Evolutionary conservation across 2,888 invertebrate genomes (phyloP), one percentile per base, ranked within the genome.

Genomic region (Conistra vaccinii): DNA sequence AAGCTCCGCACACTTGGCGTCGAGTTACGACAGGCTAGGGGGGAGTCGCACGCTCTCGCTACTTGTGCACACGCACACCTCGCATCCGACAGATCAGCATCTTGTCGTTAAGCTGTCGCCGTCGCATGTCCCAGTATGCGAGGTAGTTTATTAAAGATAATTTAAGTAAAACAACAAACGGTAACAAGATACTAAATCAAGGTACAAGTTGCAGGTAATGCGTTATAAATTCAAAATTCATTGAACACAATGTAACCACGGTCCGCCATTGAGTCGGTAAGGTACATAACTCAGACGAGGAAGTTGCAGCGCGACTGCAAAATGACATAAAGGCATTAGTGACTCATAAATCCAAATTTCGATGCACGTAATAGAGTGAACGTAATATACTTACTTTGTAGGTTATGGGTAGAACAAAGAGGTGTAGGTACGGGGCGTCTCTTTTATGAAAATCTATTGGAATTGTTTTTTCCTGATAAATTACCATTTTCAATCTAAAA

Each of bases 291-390:
- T 83, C 86, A 69, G 62, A 51, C 63, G 69, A 65, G 60, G 53
- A 75, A 76, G 79, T 85, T 85, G 81, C 85, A 83, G 35, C 42
- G 58, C 42, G 66, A 77, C 73, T 76, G 73, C 63, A 77, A 78
- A 85, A 78, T 83, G 86, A 73, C 78, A 66, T 81, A 69, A 80
- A 80, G 73, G 75, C 61, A 87, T 87, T 85, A 85, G 73, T 75
- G 73, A 51, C 55, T 73, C 86, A 70, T 85, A 85, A 85, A 87
- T 87, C 78, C 71, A 62, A 80, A 83, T 83, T 85, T 67, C 69
- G 26, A 68, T 80, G 75, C 72, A 73, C 29, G 70, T 75, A 65
- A 72, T 80, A 76, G 78, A 75, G 65, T 39, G 68, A 69, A 26
- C 53, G 73, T 78, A 76, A 78, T 80, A 63, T 63, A 80, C 65